Evolutionary conservation across 2,797 vertebrate species (phyloP), one percentile per base, ranked within the genome.

Genomic region (Chanos chanos): DNA sequence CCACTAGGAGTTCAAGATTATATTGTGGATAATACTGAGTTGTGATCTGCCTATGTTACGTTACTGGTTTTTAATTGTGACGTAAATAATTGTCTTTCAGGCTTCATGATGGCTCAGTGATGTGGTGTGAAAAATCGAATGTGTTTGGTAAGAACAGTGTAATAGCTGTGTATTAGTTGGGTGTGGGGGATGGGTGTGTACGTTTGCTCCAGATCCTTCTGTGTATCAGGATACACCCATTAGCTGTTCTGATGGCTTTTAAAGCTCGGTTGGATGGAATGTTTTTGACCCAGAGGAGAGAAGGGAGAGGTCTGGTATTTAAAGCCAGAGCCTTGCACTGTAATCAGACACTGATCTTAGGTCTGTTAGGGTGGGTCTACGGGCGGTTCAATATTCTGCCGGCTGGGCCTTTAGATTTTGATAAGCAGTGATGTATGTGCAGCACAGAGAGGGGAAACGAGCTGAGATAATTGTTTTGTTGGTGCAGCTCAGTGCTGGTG

Each of bases 321-420:
- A 75, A 66, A 79, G 65, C 58, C 16, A 47, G 63, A 71, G 62
- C 45, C 4, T 21, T 47, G 45, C 19, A 60, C 55, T 43, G 16
- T 73, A 76, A 77, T 81, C 75, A 71, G 63, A 60, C 74, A 84
- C 84, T 52, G 81, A 86, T 81, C 72, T 51, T 5, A 0, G 16
- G 69, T 58, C 39, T 31, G 41, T 48, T 60, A 22, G 71, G 60
- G 43, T 64, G 27, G 36, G 3, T 19, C 48, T 34, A 30, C 45
- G 39, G 22, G 27, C 18, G 5, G 54, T 45, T 69, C 65, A 47
- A 71, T 63, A 36, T 56, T 59, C 61, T 30, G 12, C 49, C 12
- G 24, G 52, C 33, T 51, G 24, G 10, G 25, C n/a, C 3, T 51
- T 80, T 75, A 52, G 10, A 71, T 79, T 81, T 79, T 74, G 71